phyloP scores from a whole-genome alignment of 2,113 vertebrate genomes.

The Orcinus orca region DNA sequence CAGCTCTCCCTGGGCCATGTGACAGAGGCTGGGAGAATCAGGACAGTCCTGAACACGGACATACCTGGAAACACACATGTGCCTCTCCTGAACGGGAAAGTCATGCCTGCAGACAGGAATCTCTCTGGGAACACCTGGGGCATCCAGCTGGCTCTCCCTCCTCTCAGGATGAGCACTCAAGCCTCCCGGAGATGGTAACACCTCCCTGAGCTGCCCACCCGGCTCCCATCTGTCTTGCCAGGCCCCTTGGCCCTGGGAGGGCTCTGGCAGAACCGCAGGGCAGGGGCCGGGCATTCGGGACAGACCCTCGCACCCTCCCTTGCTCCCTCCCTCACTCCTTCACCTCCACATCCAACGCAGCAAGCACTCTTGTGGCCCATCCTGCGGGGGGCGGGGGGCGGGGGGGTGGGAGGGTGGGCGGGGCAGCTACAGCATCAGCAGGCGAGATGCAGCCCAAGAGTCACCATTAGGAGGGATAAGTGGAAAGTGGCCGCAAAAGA shows the following conservation, averaged over 20 bases:
- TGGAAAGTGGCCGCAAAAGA: not conserved
- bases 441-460: not conserved
- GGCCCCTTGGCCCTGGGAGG: not conserved
- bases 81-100: not conserved
- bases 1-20: fast-evolving
- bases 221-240: not conserved
- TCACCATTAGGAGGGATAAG: not conserved
- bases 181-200: fast-evolving
- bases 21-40: not conserved
- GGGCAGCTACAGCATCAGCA: too few species aligned
- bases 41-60: fast-evolving
- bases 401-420: too few species aligned
- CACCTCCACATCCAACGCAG: not conserved
- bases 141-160: not conserved
- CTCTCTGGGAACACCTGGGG: not conserved
- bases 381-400: fast-evolving
- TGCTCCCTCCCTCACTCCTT: not conserved
- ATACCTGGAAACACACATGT: not conserved
- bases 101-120: not conserved
- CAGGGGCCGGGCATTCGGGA: not conserved
- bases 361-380: not conserved
- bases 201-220: not conserved
- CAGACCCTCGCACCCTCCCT: not conserved
- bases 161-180: not conserved
- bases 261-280: not conserved